These are phyloP conservation scores for Balanococcus diminutus DNA, from an alignment of 2,888 invertebrate genomes.

Conservation along the genomic window DNA sequence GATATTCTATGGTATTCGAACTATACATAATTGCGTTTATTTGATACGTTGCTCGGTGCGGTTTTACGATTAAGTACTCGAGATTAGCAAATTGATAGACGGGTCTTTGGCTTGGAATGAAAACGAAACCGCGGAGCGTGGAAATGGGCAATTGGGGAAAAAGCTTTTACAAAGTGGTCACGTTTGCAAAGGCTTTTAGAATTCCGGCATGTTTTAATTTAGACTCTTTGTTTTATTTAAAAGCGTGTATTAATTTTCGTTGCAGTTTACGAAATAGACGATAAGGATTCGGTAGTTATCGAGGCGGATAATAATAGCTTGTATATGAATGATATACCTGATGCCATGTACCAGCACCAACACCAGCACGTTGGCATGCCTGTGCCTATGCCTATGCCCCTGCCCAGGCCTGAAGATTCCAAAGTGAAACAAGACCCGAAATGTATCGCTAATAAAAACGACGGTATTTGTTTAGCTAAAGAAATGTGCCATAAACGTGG, in stretches of 20 bases:
- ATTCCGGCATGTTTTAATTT: slow-evolving; percentile 2
- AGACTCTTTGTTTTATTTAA: too few relatives aligned
- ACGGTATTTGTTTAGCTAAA: slow-evolving; percentile 58
- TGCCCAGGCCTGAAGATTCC: not conserved
- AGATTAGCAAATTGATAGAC: not conserved
- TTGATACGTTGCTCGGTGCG: not conserved
- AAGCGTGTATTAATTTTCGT: not conserved
- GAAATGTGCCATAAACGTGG: slow-evolving; percentile 59
- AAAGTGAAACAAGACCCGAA: slow-evolving; percentile 1
- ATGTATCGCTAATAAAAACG: slow-evolving; percentile 56
- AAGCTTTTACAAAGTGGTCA: not conserved
- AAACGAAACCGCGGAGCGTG: not conserved
- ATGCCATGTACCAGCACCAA: slow-evolving; percentile 13
- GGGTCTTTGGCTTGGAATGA: not conserved
- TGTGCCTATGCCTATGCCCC: too few relatives aligned
- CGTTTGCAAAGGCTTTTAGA: not conserved
- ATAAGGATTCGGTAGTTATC: slow-evolving; percentile 39
- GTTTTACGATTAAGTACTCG: not conserved
- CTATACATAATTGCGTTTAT: not conserved
- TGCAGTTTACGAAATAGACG: slow-evolving; percentile 47
- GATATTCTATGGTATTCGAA: not conserved
- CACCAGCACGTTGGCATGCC: too few relatives aligned
- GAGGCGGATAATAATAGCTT: slow-evolving; percentile 36
- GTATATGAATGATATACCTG: slow-evolving; percentile 29
- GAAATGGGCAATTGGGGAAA: not conserved